Evolutionary conservation across 2,888 invertebrate species (phyloP), one percentile per base, ranked within the genome.

Genomic region (Blastobasis lacticolella): DNA sequence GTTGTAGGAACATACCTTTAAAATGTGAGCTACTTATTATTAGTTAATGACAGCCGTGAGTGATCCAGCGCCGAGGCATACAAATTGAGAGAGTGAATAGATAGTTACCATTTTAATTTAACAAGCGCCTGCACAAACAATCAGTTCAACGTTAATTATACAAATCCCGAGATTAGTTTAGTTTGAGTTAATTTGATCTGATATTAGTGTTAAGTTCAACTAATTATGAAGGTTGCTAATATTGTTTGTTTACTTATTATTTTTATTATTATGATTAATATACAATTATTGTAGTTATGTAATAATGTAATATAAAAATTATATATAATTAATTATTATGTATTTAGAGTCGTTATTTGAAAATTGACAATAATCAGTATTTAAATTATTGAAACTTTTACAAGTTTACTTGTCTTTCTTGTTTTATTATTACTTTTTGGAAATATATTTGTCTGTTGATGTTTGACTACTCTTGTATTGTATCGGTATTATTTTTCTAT

Each of bases 311-410:
- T 60, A 61, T 61, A 59, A 62, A 60, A 48, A 54, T 59, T 60
- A 62, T 59, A 60, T 52, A 63, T 57, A 23, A 23, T 23, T 23
- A 23, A 23, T 23, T 23, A 57, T 64, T 64, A 62, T 65, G 64
- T 57, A 57, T 62, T 60, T 59, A 59, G 46, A 54, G 52, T 58
- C 62, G 65, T 67, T 64, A 59, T 82, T 82, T 68, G 23, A 69
- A 78, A 82, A 75, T 82, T 75, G 87, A 87, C 86, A 87, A 86
- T 86, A 87, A 85, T 75, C 85, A 86, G 85, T 87, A 86, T 86
- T 87, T 84, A 83, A 80, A 81, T 78, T 79, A 78, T 77, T 73
- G 60, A 71, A 73, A 68, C 57, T 64, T 66, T 62, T 62, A 62
- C 58, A 60, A 58, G 55, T 55, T 59, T 40, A 42, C 10, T 42